Evolutionary conservation across 2,888 invertebrate species (phyloP).

Genomic region (Magallana nippona): DNA sequence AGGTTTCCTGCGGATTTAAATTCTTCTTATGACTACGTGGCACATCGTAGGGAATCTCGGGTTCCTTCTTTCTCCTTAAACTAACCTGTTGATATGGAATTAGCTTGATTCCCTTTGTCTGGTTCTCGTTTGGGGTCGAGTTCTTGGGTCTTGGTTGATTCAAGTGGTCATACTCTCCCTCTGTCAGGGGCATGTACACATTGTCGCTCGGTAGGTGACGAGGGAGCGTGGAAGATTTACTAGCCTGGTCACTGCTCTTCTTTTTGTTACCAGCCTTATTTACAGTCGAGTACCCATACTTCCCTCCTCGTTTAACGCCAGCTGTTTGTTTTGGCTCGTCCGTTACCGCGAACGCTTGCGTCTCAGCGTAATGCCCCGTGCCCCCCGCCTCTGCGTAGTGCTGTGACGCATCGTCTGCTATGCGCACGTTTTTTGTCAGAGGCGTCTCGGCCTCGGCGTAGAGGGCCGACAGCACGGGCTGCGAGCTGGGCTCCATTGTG

Average conservation of each 20-base stretch:
- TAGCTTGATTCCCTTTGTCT: too few species aligned
- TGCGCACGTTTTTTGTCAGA: not conserved
- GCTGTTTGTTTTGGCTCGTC: not conserved
- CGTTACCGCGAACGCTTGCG: not conserved
- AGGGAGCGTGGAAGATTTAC: not conserved
- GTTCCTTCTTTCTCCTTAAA: not conserved
- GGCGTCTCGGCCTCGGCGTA: conserved; percentile 31
- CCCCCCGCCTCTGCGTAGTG: conserved; percentile 10
- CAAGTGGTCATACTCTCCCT: conserved; percentile 39
- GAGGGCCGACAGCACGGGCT: conserved; percentile 7
- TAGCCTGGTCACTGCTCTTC: not conserved
- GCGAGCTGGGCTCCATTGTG: not conserved
- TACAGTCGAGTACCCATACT: conserved; percentile 34
- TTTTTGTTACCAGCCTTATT: conserved; percentile 25
- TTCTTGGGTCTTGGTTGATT: conserved; percentile 5
- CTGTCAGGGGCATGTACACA: conserved; percentile 23
- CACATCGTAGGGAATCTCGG: conserved; percentile 36
- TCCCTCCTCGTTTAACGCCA: conserved; percentile 46
- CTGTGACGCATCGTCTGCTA: conserved; percentile 9
- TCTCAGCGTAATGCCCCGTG: conserved; percentile 3
- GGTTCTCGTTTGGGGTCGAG: not conserved
- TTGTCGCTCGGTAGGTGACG: not conserved
- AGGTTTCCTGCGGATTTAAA: conserved; percentile 19
- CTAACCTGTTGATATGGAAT: not conserved
- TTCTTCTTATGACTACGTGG: not conserved